Evolutionary conservation across 2,888 invertebrate genomes (phyloP), one percentile per base, ranked within the genome.

Genomic region (Latheticus oryzae): DNA sequence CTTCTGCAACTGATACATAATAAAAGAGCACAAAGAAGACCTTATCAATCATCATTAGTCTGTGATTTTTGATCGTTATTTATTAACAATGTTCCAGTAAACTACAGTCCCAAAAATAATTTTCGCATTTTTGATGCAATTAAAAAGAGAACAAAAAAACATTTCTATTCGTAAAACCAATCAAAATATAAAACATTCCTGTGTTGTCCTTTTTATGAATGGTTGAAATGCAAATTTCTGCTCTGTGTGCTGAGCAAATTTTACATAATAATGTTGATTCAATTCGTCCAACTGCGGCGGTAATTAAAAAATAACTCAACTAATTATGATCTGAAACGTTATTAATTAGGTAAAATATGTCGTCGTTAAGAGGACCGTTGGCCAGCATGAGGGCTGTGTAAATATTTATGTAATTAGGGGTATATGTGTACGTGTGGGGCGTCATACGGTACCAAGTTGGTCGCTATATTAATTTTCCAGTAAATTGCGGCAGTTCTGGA

Each of bases 391-490:
- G 26, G 45, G 45, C 47, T 24, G 37, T 57, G 54, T 58, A 61
- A 61, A 61, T 61, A 58, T 61, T 61, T 61, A 53, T 50, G 60
- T 50, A 58, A 61, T 58, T 61, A 60, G 42, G 38, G 42, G 42
- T 42, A 38, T 30, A 30, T 48, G 48, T 33, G 42, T 42, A 38
- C 23, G 37, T 48, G 48, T 40, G 53, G 26, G 16, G 16, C 24
- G 12, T 11, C 9, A 19, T 17, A 30, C 30, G 9, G 19, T 4
- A 28, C 45, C 5, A 32, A 16, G 12, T 13, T 38, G 26, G 12
- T 21, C 17, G 23, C 23, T 45, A 17, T 38, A 43, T 35, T 21
- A 37, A 55, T 50, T 50, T 50, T 33, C 42, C 17, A 42, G 13
- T 35, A 48, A 33, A 48, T 48, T 48, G 37, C 28, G 9, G 11